Evolutionary conservation across 2,797 vertebrate species (phyloP).

Genomic region (Benthosema pterotum): DNA sequence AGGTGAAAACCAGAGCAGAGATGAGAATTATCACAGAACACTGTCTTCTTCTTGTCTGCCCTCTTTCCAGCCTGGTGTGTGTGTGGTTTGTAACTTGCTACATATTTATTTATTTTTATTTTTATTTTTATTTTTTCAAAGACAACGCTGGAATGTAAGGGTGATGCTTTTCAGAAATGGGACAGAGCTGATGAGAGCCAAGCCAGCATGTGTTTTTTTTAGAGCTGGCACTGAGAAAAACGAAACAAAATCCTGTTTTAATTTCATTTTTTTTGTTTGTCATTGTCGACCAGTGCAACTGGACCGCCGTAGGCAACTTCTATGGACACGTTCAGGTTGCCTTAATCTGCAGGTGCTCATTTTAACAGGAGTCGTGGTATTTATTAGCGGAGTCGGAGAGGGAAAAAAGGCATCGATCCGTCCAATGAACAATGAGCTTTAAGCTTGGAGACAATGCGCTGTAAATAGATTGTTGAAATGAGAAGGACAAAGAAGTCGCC

Average conservation of each 20-base stretch:
- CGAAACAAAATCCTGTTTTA: not conserved
- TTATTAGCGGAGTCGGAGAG: constrained; percentile 8
- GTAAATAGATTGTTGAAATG: constrained; percentile 63
- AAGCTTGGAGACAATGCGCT: constrained; percentile 65
- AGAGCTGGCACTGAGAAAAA: constrained; percentile 54
- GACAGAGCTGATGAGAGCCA: constrained; percentile 19
- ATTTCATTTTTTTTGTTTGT: constrained; percentile 43
- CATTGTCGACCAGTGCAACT: constrained; percentile 54
- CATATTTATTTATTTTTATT: too few relatives aligned
- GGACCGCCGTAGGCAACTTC: constrained; percentile 51
- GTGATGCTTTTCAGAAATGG: constrained; percentile 29
- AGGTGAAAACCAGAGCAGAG: constrained; percentile 13
- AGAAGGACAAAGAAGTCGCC: constrained; percentile 36
- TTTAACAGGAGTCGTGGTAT: constrained; percentile 18
- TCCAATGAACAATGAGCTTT: constrained; percentile 57
- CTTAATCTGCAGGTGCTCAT: constrained; percentile 23
- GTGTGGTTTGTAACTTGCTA: too few relatives aligned
- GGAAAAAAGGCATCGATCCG: constrained; percentile 22
- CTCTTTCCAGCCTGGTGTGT: constrained; percentile 52
- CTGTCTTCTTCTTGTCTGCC: constrained; percentile 46
- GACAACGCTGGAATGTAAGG: constrained; percentile 35
- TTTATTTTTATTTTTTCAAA: not conserved
- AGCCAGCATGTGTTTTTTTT: constrained; percentile 58
- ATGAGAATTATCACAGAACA: constrained; percentile 13
- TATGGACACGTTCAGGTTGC: constrained; percentile 10